Evolutionary conservation across 2,888 invertebrate species (phyloP).

Genomic region (Alloplasta piceator): DNA sequence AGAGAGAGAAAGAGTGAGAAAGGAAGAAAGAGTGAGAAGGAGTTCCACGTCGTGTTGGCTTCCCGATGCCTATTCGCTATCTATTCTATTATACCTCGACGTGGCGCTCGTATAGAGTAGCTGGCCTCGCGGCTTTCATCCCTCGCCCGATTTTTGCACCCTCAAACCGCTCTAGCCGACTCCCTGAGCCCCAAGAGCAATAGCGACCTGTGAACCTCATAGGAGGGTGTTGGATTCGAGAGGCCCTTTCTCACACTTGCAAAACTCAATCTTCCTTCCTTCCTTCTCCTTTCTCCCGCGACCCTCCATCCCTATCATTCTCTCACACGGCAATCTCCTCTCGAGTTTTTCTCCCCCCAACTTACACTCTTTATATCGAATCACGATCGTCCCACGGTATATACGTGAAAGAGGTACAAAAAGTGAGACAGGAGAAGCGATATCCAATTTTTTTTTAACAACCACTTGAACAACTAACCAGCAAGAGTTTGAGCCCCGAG

Average conservation of each 20-base stretch:
- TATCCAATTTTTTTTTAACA: conserved; percentile 61
- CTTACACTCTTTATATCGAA: conserved; percentile 59
- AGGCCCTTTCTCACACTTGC: conserved; percentile 1
- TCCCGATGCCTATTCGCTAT: conserved; percentile 76
- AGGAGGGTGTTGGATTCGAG: conserved; percentile 24
- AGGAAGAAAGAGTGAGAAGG: conserved; percentile 38
- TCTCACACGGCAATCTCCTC: no score
- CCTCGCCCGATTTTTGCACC: no score
- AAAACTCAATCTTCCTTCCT: conserved; percentile 26
- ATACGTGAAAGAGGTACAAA: background rate
- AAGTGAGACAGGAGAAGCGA: conserved; percentile 23
- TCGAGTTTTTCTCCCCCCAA: no score
- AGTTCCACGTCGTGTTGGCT: conserved; percentile 69
- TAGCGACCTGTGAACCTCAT: conserved; percentile 52
- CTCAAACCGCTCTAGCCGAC: conserved; percentile 60
- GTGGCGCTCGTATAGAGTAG: conserved; percentile 70
- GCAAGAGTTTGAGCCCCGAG: conserved; percentile 44
- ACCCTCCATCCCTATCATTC: no score
- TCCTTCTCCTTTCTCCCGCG: no score
- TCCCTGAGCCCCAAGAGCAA: conserved; percentile 36
- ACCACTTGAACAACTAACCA: conserved; percentile 47
- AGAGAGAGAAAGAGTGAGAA: conserved; percentile 36
- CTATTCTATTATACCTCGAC: conserved; percentile 80
- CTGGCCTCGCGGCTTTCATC: background rate
- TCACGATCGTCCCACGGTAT: conserved; percentile 58